Base-by-base conservation (phyloP, 2,888 invertebrate genomes). In the Aplocera efformata region DNA sequence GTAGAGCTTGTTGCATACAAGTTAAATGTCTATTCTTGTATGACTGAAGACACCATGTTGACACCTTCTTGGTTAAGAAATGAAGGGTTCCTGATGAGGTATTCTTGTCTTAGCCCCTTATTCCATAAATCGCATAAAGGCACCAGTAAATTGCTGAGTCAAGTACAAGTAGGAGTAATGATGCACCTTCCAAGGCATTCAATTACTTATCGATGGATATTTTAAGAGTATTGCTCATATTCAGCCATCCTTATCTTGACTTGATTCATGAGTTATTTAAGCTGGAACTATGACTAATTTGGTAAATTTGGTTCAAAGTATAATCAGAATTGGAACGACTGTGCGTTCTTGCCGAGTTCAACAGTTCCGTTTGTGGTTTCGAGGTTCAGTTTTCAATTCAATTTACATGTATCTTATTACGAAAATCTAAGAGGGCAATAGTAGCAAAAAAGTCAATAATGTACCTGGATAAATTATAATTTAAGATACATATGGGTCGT, bases 131-230 rank as follows among this genome's bases (percentile, higher is more conserved):
- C 73, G 65, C 70, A 67, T 29, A 23, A 40, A 40, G 25, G 36
- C 32, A 68, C 72, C 75, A 71, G 75, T 75, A 79, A 78, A 79
- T 79, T 77, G 70, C 69, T 67, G 63, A 73, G 67, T 72, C 73
- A 72, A 76, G 77, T 73, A 78, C 73, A 72, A 76, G 77, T 73
- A 78, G 72, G 68, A 67, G 58, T 70, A 72, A 69, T 46, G 38
- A 50, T 50, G 43, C 53, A 46, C 45, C 41, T 44, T 67, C 62
- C 65, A 55, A 51, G 36, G 60, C 56, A 50, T 53, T 58, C 52
- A 53, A 58, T 65, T 58, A 58, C 67, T 61, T 66, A 69, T 65
- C 58, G 58, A 57, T 44, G 50, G 56, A 63, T 72, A 74, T 71
- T 72, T 75, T 66, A 64, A 69, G 72, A 72, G 64, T 61, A 66